Evolutionary conservation across 2,113 vertebrate species (phyloP).

Genomic region (Melierax canorus): DNA sequence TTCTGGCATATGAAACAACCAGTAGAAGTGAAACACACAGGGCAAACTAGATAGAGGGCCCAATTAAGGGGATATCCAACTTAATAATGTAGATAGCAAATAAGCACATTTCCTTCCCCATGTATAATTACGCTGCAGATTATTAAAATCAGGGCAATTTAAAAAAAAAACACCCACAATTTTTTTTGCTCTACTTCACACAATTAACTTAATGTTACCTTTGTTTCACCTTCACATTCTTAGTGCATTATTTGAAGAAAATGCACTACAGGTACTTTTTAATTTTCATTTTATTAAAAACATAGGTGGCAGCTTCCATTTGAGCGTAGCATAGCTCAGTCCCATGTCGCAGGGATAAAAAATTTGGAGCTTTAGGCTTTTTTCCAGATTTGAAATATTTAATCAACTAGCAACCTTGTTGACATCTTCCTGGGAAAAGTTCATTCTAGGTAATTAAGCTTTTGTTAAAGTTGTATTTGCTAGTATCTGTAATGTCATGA

Average conservation of each 20-base stretch:
- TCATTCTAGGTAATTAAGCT: background rate
- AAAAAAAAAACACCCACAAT: background rate
- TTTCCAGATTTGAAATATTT: background rate
- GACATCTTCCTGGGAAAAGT: background rate
- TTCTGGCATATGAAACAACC: background rate
- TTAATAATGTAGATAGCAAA: background rate
- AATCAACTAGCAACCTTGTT: background rate
- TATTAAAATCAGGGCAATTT: background rate
- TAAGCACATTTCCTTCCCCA: background rate
- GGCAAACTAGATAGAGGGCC: background rate
- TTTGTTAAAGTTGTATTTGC: background rate
- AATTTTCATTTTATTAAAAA: background rate
- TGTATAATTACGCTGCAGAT: background rate
- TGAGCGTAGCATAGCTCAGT: background rate
- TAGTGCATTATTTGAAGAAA: background rate
- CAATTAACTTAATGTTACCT: background rate
- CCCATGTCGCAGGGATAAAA: background rate
- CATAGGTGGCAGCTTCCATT: background rate
- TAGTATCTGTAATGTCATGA: background rate
- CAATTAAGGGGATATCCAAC: background rate
- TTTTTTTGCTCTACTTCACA: background rate
- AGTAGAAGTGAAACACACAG: background rate
- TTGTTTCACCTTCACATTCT: background rate
- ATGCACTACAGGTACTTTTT: background rate
- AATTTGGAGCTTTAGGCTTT: background rate